Evolutionary conservation across 1,140 invertebrate genomes (phyloP), one percentile per base, ranked within the genome.

Genomic region (Trichomalopsis sarcophagae): DNA sequence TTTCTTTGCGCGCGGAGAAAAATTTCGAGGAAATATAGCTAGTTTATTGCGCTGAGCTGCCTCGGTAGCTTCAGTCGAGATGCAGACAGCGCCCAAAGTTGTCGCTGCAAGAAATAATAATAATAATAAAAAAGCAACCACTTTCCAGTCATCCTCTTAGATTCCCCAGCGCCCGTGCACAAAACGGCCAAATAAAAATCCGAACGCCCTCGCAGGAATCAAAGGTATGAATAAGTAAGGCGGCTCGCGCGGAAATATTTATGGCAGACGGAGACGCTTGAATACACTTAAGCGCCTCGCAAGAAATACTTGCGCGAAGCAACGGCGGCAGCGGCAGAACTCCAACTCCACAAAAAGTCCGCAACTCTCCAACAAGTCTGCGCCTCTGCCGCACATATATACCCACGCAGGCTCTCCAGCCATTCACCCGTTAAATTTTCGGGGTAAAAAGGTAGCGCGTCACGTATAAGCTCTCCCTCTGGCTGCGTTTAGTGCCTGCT

Each of bases 151-250:
- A 62, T 62, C 55, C 55, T n/a, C 3, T 62, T 62, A n/a, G 55
- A n/a, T 62, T 62, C 21, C 6, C 21, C 17, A n/a, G 21, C 6
- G 33, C 2, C 2, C 33, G 33, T 1, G 55, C 55, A 62, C 6
- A 21, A 21, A 62, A n/a, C 55, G 21, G 21, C 55, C 55, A n/a
- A 62, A n/a, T 62, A 62, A 62, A 62, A 62, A 62, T 62, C 17
- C 14, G 7, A 62, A 62, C 17, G 21, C 55, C 5, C 55, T 62
- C 55, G 21, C 55, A 62, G n/a, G 55, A 62, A 62, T 62, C 55
- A n/a, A 62, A 62, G 55, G 55, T 62, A 62, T 62, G 55, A 62
- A 62, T 62, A 62, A 62, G 55, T n/a, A n/a, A 62, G 55, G 55
- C 55, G 21, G 5, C 21, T 62, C 55, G 21, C 55, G 47, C 11